Base-by-base conservation (phyloP, 2,113 vertebrate species). In the Chamaea fasciata region DNA sequence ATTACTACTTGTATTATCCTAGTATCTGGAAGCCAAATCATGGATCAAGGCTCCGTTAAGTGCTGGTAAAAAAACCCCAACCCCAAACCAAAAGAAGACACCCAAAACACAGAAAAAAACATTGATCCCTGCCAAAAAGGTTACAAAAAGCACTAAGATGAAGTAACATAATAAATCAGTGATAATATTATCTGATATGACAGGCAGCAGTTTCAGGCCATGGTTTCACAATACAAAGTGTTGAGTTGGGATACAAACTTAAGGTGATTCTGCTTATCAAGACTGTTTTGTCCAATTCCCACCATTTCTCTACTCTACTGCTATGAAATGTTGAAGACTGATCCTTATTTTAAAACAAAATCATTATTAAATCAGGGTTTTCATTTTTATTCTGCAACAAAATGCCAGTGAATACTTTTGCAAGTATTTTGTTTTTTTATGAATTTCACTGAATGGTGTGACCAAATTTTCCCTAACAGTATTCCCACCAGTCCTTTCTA, bases 1-100 rank as follows among this genome's bases (percentile, higher is more conserved):
- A 96, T 94, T 95, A 90, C 68, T 89, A 52, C 86, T 87, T 59
- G 15, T 81, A 71, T 86, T 94, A 59, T 80, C 80, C 83, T 55
- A 74, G 30, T 68, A 84, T 42, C 52, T 92, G 42, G 46, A 88
- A 93, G 76, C 42, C 50, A 91, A 89, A 41, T 55, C 19, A 65
- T 42, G 50, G 79, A 55, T 86, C 35, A 55, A 56, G 46, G 46
- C n/a, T 90, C 33, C 17, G 17, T 5, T 35, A 65, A 63, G 11
- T 67, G 37, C 50, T 89, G 22, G 11, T 33, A 41, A 41, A 68
- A 50, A 18, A 63, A 63, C 2, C 7, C 5, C 16, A 65, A 49
- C 6, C 11, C 8, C 27, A 33, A 68, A 23, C 9, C 5, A 71
- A 70, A 46, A 33, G 11, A 35, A 70, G 30, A 52, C 9, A 56